Base-by-base conservation (phyloP, 2,888 invertebrate genomes). In the Drosophila monieri region DNA sequence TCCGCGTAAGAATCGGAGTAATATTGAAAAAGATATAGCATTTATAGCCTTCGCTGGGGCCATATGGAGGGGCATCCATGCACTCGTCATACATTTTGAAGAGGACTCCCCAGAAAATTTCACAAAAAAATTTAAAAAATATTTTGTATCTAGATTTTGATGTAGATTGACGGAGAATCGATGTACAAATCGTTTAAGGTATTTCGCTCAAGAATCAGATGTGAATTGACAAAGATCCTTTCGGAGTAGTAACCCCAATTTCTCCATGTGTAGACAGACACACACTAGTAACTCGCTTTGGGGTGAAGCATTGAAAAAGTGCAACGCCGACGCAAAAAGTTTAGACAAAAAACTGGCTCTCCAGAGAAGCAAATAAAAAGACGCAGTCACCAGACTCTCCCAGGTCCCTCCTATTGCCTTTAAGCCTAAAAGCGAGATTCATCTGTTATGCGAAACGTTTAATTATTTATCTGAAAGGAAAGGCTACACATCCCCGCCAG, bases 401-500 rank as follows among this genome's bases (percentile, higher is more conserved):
- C 18, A 64, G 65, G 61, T 74, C 60, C 74, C 71, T 66, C 74
- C 71, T 66, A 60, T 66, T 73, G 72, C 65, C 70, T 76, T 76
- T 83, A 86, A 88, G 76, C 89, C 88, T 80, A 80, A 88, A 83
- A 83, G 85, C 79, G 76, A 76, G 86, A 83, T 85, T 83, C 89
- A 87, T 85, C 87, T 87, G 88, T 86, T 89, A 86, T 89, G 87
- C 80, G 75, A 78, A 86, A 85, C 89, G 81, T 89, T 90, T 88
- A 89, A 89, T 89, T 89, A 90, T 89, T 90, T 88, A 90, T 77
- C 78, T 88, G 77, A 83, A 89, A 80, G 77, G 85, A 80, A 85
- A 35, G 35, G 76, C 65, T 66, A 55, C 70, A 57, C 70, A 32
- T 41, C 44, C 14, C 47, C 41, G 46, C 18, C 48, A 51, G 32